phyloP scores from a whole-genome alignment of 2,888 invertebrate species.

The Lasioglossum oenotherae region DNA sequence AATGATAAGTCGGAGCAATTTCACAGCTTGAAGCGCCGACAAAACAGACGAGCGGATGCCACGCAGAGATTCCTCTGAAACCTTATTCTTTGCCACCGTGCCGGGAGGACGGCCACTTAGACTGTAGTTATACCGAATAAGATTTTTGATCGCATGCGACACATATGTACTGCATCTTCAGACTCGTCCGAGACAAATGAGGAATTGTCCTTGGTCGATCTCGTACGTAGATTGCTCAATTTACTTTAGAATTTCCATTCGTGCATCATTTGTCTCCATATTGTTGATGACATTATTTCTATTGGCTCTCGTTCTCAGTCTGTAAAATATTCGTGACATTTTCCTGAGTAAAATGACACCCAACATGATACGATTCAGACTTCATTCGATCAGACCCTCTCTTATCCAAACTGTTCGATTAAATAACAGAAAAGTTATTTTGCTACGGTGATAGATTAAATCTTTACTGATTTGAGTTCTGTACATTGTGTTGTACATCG shows the following conservation, averaged over 20 bases:
- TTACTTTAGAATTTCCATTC: background rate
- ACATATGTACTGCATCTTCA: background rate
- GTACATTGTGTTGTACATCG: no score
- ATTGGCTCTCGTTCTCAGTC: background rate
- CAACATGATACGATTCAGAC: background rate
- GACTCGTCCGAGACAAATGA: background rate
- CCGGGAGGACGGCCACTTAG: conserved; percentile 54
- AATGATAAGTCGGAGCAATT: conserved; percentile 84
- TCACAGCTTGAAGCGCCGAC: conserved; percentile 78
- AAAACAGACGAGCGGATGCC: conserved; percentile 68
- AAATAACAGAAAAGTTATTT: background rate
- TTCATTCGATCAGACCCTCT: no score
- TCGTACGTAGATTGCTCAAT: background rate
- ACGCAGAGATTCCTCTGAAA: conserved; percentile 58
- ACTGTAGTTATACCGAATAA: background rate
- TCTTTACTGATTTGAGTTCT: no score
- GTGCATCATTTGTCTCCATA: no score
- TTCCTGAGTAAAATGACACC: background rate
- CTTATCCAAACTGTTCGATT: background rate
- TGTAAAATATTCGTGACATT: background rate
- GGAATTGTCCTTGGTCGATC: background rate
- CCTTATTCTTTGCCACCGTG: conserved; percentile 61
- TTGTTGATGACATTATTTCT: background rate
- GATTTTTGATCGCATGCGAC: background rate
- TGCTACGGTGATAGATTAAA: no score